These are phyloP conservation scores for Tinea semifulvella DNA, from an alignment of 2,888 invertebrate species.

Conservation along the genomic window DNA sequence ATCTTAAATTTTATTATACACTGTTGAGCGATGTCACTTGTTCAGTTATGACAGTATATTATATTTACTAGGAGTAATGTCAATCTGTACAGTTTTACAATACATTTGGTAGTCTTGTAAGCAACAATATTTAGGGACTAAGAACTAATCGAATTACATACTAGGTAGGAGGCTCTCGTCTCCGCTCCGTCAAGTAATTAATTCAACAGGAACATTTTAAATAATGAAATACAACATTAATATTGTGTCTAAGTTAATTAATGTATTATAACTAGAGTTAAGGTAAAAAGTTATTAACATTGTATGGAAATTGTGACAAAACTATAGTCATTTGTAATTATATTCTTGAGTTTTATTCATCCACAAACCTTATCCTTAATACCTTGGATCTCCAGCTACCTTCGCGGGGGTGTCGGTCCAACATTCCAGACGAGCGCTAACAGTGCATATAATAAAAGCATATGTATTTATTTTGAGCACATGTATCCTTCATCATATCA, in stretches of 20 bases:
- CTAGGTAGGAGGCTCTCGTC: conserved; percentile 27
- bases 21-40: conserved; percentile 36
- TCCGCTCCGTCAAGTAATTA: conserved; percentile 18
- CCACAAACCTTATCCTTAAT: too few species aligned
- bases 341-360: not conserved
- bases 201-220: conserved; percentile 61
- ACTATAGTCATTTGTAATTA: conserved; percentile 69
- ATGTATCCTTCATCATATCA: too few species aligned
- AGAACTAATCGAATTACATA: conserved; percentile 67
- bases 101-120: conserved; percentile 60
- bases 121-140: conserved; percentile 64
- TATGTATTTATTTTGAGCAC: too few species aligned
- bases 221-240: conserved; percentile 60
- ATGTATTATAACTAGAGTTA: conserved; percentile 64
- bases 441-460: too few species aligned
- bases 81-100: conserved; percentile 62
- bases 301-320: conserved; percentile 69
- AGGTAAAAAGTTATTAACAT: conserved; percentile 68
- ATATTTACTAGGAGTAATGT: conserved; percentile 25
- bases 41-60: conserved; percentile 34
- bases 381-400: too few species aligned
- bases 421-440: too few species aligned
- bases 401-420: too few species aligned
- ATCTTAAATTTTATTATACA: conserved; percentile 23
- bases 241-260: conserved; percentile 35